Conservation (phyloP, 2,888 invertebrate genomes). For the Plebejus melissa region DNA sequence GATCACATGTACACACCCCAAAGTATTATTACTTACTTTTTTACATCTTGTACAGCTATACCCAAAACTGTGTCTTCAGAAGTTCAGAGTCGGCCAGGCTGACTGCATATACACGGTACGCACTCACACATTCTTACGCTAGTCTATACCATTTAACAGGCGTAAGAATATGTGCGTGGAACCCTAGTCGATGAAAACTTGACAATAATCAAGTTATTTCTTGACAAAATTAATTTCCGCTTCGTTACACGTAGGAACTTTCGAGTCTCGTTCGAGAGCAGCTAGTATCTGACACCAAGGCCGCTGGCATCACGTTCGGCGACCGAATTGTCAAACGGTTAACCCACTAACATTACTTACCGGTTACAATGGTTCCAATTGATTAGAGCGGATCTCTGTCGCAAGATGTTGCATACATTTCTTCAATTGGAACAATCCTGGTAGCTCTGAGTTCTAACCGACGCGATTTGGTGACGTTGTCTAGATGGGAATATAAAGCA, state of each 20-base stretch:
- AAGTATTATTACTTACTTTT: too few relatives aligned
- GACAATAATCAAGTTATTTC: neutral
- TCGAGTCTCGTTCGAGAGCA: conserved; percentile 13
- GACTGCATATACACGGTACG: too few relatives aligned
- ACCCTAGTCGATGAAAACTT: neutral
- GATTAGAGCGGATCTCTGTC: conserved; percentile 30
- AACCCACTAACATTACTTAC: conserved; percentile 42
- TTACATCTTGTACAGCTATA: too few relatives aligned
- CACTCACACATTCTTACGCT: too few relatives aligned
- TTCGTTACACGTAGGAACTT: neutral
- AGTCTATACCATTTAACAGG: too few relatives aligned
- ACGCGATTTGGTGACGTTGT: neutral
- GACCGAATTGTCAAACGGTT: conserved; percentile 38
- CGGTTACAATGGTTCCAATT: conserved; percentile 39
- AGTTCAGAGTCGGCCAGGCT: too few relatives aligned
- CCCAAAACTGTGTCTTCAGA: too few relatives aligned
- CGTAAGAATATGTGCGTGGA: too few relatives aligned
- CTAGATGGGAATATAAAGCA: neutral
- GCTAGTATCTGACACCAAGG: conserved; percentile 34
- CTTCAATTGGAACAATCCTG: conserved; percentile 11
- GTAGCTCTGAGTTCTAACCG: neutral
- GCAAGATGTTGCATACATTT: conserved; percentile 3
- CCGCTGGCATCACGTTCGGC: conserved; percentile 37
- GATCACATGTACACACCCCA: too few relatives aligned
- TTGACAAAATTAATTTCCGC: neutral